Conservation (phyloP, 1,140 invertebrate species). For the Bicyclus anynana region DNA sequence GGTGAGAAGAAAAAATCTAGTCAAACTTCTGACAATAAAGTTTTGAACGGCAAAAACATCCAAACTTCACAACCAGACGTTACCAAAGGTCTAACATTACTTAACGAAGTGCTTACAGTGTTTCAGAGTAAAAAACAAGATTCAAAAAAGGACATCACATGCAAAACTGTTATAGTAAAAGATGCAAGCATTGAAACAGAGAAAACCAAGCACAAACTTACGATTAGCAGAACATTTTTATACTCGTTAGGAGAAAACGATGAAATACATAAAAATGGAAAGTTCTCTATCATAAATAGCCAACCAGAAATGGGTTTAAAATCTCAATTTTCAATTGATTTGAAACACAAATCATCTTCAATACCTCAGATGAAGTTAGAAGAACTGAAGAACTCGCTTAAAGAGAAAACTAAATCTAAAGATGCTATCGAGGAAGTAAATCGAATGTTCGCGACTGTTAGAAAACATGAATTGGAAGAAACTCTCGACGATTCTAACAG, state of each 20-base stretch:
- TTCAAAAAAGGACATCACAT: constrained; percentile 16
- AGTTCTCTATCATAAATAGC: constrained; percentile 40
- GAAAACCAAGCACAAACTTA: constrained; percentile 31
- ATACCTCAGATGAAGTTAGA: constrained; percentile 69
- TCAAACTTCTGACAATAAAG: constrained; percentile 1
- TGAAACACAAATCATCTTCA: constrained; percentile 62
- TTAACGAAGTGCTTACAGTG: constrained; percentile 59
- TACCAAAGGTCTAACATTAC: constrained; percentile 42
- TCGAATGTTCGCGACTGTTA: constrained; percentile 61
- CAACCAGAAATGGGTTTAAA: constrained; percentile 33
- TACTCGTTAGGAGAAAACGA: constrained; percentile 39
- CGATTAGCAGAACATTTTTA: constrained; percentile 37
- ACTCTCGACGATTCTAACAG: constrained; percentile 37
- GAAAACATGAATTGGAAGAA: constrained; percentile 27
- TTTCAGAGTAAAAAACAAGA: constrained; percentile 56
- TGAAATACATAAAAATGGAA: constrained; percentile 22
- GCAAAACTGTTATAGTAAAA: constrained; percentile 40
- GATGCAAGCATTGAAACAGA: constrained; percentile 41
- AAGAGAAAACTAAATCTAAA: constrained; percentile 56
- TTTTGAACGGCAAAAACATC: constrained; percentile 27
- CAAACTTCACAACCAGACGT: constrained; percentile 46
- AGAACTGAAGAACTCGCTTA: constrained; percentile 53
- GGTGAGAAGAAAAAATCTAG: background rate
- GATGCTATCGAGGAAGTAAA: constrained; percentile 63
- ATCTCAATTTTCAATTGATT: constrained; percentile 28